Percentiles rank a stretch among this genome's conserved stretches.
phyloP scores from a whole-genome alignment of 2,888 invertebrate genomes.

The Zonitis immaculata region DNA sequence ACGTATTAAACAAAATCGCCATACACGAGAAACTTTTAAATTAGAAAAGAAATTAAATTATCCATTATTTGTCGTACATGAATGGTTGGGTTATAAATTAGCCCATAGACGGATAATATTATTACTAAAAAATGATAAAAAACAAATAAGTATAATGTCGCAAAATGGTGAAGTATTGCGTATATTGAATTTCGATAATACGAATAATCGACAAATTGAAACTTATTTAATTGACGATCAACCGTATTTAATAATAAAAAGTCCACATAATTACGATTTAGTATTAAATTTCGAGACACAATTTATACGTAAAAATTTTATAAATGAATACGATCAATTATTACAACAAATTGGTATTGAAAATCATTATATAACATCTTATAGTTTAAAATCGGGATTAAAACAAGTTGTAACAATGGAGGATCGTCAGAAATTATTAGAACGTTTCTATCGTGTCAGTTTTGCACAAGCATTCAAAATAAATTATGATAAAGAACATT shows the following conservation, averaged over 20 bases:
- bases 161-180: conserved; percentile 46
- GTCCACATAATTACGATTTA: conserved; percentile 53
- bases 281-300: conserved; percentile 50
- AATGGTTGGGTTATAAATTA: conserved; percentile 45
- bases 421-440: conserved; percentile 50
- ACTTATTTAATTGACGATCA: conserved; percentile 44
- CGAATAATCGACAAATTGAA: conserved; percentile 27
- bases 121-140: conserved; percentile 37
- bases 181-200: conserved; percentile 44
- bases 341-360: conserved; percentile 31
- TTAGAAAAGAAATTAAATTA: conserved; percentile 24
- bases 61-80: conserved; percentile 33
- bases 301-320: conserved; percentile 44
- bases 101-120: conserved; percentile 45
- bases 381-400: conserved; percentile 36
- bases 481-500: conserved; percentile 45
- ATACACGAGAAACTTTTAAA: conserved; percentile 26
- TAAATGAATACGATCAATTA: conserved; percentile 44
- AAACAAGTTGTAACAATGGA: conserved; percentile 49
- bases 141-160: conserved; percentile 45
- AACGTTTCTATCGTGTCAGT: conserved; percentile 54
- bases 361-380: conserved; percentile 32
- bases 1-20: conserved; percentile 17
- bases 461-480: conserved; percentile 52
- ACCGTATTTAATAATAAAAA: conserved; percentile 46